Base-by-base conservation (phyloP, 2,113 vertebrate species). In the Piprites chloris region DNA sequence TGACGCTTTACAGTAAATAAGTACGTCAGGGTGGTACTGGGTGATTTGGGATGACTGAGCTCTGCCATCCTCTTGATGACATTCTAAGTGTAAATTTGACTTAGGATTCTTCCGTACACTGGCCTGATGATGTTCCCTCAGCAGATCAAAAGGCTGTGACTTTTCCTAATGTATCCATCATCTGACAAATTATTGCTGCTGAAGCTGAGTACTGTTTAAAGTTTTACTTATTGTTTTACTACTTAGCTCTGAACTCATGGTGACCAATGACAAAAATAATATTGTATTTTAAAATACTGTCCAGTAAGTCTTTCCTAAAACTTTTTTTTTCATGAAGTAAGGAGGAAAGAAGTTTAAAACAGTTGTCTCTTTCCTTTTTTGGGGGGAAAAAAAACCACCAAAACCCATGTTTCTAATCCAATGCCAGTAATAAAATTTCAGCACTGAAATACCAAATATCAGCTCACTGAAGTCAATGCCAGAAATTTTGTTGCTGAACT, bases 331-430 rank as follows among this genome's bases (percentile, higher is more conserved):
- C 3, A 44, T 44, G 5, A 83, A 78, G 12, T 27, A 69, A 87
- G 32, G 32, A 56, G 13, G 4, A 9, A 4, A 7, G 1, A 42
- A 32, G 4, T 66, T 77, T 87, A 37, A 77, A 87, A 69, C 1
- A 22, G 14, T 44, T 69, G 9, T 32, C 63, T 24, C 30, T 50
- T 94, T 39, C 17, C 44, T 23, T 72, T 69, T 49, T 1, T 1
- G 2, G 10, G 8, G 12, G 14, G 8, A 1, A 30, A 24, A 2
- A 30, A 24, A 1, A 0, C 2, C 13, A 75, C 23, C 13, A 33
- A 65, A 69, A 6, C 53, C 2, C 5, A 6, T 37, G 35, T 74
- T 84, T 87, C 55, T 69, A 47, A 86, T 23, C 37, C 11, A 61
- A 7, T 46, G 14, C 3, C 8, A 42, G 27, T 28, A 42, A 35